Conservation (phyloP, 1,140 invertebrate genomes). For the silkworm (Bombyx mori) region ASM3026992v2 NC_085118.1:17566001-17566500, state of each 20-base stretch:
- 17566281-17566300: too few species aligned
- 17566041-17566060: conserved; percentile 81
- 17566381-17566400: too few species aligned
- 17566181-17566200: conserved; percentile 88
- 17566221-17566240: conserved; percentile 83
- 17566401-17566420: too few species aligned
- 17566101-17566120: conserved; percentile 88
- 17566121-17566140: conserved; percentile 92
- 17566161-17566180: conserved; percentile 89
- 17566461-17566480: too few species aligned
- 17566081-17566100: conserved; percentile 90
- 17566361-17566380: too few species aligned
- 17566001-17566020: background rate
- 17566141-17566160: conserved; percentile 93
- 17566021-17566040: conserved; percentile 71
- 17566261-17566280: conserved; percentile 72
- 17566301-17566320: too few species aligned
- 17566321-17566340: too few species aligned
- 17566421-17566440: too few species aligned
- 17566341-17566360: background rate
- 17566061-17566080: conserved; percentile 78
- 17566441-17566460: too few species aligned
- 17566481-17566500: too few species aligned
- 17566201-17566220: conserved; percentile 92
- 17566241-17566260: conserved; percentile 88